Evolutionary conservation across 2,888 invertebrate species (phyloP).

Genomic region (Agelastica alni): DNA sequence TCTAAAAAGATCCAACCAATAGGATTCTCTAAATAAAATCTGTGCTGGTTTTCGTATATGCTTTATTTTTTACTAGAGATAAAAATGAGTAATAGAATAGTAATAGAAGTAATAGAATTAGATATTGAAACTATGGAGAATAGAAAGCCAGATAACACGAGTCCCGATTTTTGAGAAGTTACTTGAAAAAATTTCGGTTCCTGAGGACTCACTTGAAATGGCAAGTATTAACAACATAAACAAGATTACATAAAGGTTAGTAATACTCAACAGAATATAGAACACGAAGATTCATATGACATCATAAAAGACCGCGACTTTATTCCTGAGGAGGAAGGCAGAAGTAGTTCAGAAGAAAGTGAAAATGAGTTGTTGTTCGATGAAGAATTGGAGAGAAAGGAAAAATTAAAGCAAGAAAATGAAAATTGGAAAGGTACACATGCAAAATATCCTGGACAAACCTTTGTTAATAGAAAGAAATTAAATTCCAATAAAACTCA

Average conservation of each 20-base stretch:
- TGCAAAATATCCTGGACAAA: too few relatives aligned
- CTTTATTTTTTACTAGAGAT: too few relatives aligned
- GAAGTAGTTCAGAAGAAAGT: slow-evolving; percentile 21
- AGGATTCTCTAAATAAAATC: too few relatives aligned
- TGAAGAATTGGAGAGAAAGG: too few relatives aligned
- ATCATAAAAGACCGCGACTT: slow-evolving; percentile 23
- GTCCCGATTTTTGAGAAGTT: not conserved
- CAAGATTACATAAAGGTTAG: too few relatives aligned
- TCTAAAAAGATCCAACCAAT: too few relatives aligned
- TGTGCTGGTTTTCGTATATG: too few relatives aligned
- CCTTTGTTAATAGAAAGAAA: too few relatives aligned
- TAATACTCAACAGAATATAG: slow-evolving; percentile 8
- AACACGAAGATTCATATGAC: slow-evolving; percentile 24
- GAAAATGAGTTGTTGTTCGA: too few relatives aligned
- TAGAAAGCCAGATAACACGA: slow-evolving; percentile 11
- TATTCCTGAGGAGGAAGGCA: slow-evolving; percentile 25
- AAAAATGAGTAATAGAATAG: too few relatives aligned
- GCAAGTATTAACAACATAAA: not conserved
- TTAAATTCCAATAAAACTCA: slow-evolving; percentile 24
- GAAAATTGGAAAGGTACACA: slow-evolving; percentile 28
- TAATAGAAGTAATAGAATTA: too few relatives aligned
- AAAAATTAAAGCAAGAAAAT: slow-evolving; percentile 19
- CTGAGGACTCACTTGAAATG: slow-evolving; percentile 7
- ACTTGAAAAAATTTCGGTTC: slow-evolving; percentile 21
- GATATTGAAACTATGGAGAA: slow-evolving; percentile 11